Evolutionary conservation across 2,797 vertebrate species (phyloP), one percentile per base, ranked within the genome.

Genomic region (Austrolebias charrua): DNA sequence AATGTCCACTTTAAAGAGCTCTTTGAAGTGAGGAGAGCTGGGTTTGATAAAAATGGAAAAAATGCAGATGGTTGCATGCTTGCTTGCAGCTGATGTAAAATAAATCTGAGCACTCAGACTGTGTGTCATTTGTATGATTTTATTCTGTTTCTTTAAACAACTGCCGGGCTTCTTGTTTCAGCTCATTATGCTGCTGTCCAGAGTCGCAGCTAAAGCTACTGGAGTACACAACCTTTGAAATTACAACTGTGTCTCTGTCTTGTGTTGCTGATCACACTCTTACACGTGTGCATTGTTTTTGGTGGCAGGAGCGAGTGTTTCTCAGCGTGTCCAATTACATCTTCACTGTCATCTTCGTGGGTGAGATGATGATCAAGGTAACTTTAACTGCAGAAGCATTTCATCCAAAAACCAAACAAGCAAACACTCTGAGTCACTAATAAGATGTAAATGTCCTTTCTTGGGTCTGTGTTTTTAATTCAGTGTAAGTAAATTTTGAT

Each of bases 281-380:
- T 13, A 0, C 38, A n/a, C 69, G 79, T 74, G 90, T 18, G 9
- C 38, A 63, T 38, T 66, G 57, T 69, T 72, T 68, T 81, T 76
- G 94, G 80, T 89, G 80, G 58, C 92, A 99, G 97, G 96, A 99
- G 76, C 93, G 97, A 45, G 80, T 92, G 71, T 98, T 99, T 88
- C 92, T 99, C 63, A 97, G 93, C 44, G 91, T 97, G 80, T 99
- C 97, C 88, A 99, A 99, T 92, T 95, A 98, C 88, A 92, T 98
- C 92, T 99, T 99, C 90, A 99, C 96, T 46, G 95, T 94, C 62
- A 98, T 98, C 90, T 99, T 99, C 48, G 93, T 99, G 76, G 91
- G 87, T 4, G 98, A 99, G 91, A 98, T 98, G 97, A 94, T 95
- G 92, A 94, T 97, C 83, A 99, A 99, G 96, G 97, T 99, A 95